Evolutionary conservation across 2,797 vertebrate species (phyloP).

Genomic region (Limosa lapponica): DNA sequence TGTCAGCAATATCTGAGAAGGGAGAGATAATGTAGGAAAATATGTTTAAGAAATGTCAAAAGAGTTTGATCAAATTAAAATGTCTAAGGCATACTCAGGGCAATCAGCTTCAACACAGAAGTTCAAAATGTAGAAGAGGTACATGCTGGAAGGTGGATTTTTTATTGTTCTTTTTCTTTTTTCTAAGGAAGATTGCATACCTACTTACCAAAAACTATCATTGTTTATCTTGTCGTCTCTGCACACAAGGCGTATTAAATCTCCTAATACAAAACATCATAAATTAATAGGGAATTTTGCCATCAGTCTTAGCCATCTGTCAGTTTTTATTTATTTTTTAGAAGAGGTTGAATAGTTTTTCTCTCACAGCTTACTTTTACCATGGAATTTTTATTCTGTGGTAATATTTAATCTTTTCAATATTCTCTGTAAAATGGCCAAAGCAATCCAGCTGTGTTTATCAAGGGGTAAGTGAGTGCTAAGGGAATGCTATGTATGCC

Average conservation of each 20-base stretch:
- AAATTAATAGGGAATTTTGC: slow-evolving; percentile 27
- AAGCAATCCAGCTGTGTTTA: slow-evolving; percentile 5
- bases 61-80: slow-evolving; percentile 54
- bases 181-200: not conserved
- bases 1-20: not conserved
- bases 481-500: not conserved
- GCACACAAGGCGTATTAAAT: not conserved
- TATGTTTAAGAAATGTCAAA: slow-evolving; percentile 21
- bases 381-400: not conserved
- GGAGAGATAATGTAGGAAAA: not conserved
- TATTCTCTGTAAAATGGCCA: not conserved
- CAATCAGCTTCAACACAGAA: not conserved
- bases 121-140: not conserved
- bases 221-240: not conserved
- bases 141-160: not conserved
- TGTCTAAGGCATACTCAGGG: not conserved
- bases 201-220: not conserved
- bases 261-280: not conserved
- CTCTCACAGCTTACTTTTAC: not conserved
- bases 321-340: slow-evolving; percentile 11
- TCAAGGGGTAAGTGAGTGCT: not conserved
- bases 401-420: slow-evolving; percentile 3
- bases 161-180: not conserved
- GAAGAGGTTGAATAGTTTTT: not conserved
- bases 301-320: not conserved